Base-by-base conservation (phyloP, 2,797 vertebrate genomes). In the Takifugu ocellatus region DNA sequence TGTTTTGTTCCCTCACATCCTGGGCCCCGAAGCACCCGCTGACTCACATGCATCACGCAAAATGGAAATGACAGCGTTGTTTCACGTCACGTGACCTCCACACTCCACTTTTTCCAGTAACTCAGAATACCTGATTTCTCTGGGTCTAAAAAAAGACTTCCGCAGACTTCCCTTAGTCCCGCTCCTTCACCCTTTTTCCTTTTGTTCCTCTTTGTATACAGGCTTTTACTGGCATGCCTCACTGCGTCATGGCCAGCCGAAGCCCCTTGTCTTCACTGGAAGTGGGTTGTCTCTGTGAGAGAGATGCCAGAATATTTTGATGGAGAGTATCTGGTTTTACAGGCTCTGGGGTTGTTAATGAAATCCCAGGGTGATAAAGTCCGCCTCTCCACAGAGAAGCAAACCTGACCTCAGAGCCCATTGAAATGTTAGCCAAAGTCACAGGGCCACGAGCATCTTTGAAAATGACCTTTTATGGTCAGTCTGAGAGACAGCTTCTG, bases 401-500 rank as follows among this genome's bases (percentile, higher is more conserved):
- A 75, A 77, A 77, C 27, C 36, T 76, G 73, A 81, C 69, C 79
- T 60, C 68, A 64, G 54, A 59, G 46, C 47, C 54, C 45, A 43
- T 31, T n/a, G 8, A 71, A 72, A 81, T 76, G 68, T 82, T 75
- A 42, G 36, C 61, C 49, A 61, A 63, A 82, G 66, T 78, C 61
- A 50, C 6, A 67, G 60, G 54, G 72, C 54, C 65, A 26, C 36
- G 47, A 53, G 66, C 52, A 50, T 75, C 68, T 74, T 72, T 74
- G 63, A 76, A 80, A 79, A 72, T 59, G 64, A 51, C 86, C 87
- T 81, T 89, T 86, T 89, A 89, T 89, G 88, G 86, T 81, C 81
- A 63, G 49, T 12, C 8, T 46, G 68, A 59, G 69, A 74, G 66
- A 45, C 48, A 9, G 51, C 65, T 60, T 67, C 73, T 63, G 51